Conservation (phyloP, 2,888 invertebrate genomes). For the Saturnia pavonia region DNA sequence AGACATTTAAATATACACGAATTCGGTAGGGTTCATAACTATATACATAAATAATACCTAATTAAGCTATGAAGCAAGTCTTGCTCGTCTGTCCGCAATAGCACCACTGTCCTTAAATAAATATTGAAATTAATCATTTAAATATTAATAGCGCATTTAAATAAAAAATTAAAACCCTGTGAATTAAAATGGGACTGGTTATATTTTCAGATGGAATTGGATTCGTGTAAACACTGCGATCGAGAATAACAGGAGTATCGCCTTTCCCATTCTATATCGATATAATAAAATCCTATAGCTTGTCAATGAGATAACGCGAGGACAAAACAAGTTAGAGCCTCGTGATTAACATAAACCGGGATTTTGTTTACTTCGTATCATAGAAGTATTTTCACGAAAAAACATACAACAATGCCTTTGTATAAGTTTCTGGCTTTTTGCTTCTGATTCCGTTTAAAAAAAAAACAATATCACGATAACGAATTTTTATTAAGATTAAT, state of each 20-base stretch:
- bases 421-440: neutral
- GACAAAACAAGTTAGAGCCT: neutral
- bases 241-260: neutral
- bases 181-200: too few relatives aligned
- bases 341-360: neutral
- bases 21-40: too few relatives aligned
- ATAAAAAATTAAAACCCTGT: too few relatives aligned
- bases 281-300: neutral
- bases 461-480: neutral
- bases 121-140: too few relatives aligned
- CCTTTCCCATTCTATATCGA: neutral
- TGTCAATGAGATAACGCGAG: neutral
- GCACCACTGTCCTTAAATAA: too few relatives aligned
- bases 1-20: too few relatives aligned
- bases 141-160: too few relatives aligned
- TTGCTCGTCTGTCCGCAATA: too few relatives aligned
- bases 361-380: neutral
- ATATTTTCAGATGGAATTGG: neutral
- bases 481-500: too few relatives aligned
- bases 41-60: too few relatives aligned
- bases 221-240: neutral
- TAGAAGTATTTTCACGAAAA: neutral
- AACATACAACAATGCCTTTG: neutral
- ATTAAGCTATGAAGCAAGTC: too few relatives aligned
- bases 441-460: neutral